These are phyloP conservation scores for Subacronicta megacephala DNA, from an alignment of 2,888 invertebrate genomes.

Conservation along the genomic window DNA sequence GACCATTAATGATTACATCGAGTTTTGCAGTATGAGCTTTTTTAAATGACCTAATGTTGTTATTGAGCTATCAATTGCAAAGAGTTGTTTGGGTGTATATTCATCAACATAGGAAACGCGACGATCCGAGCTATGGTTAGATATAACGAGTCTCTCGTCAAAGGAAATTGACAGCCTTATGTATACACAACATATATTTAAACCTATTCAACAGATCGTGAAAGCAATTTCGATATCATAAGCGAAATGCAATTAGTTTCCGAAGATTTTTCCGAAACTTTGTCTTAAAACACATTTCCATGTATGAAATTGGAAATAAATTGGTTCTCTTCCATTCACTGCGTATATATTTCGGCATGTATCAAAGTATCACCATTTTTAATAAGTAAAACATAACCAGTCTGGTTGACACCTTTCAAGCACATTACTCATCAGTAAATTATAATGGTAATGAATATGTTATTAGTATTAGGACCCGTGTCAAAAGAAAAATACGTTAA, in stretches of 20 bases:
- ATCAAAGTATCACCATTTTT: too few species aligned
- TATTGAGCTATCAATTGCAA: conserved; percentile 37
- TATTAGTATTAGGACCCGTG: conserved; percentile 6
- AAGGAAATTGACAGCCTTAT: conserved; percentile 40
- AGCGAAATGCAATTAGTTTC: conserved; percentile 26
- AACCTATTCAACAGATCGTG: conserved; percentile 14
- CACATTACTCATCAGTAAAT: too few species aligned
- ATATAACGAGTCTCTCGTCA: conserved; percentile 38
- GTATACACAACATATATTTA: conserved; percentile 17
- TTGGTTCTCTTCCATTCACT: conserved; percentile 7
- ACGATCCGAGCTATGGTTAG: conserved; percentile 20
- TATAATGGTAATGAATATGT: too few species aligned
- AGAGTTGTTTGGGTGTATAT: conserved; percentile 47
- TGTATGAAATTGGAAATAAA: background rate
- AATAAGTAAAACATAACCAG: too few species aligned
- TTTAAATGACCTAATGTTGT: conserved; percentile 30
- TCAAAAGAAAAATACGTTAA: conserved; percentile 1
- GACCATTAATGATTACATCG: conserved; percentile 14
- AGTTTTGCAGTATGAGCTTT: conserved; percentile 11
- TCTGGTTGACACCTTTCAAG: too few species aligned
- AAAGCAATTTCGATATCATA: conserved; percentile 28
- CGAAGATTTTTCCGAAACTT: conserved; percentile 25
- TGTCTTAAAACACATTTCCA: conserved; percentile 9
- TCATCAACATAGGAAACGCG: conserved; percentile 40
- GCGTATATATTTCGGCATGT: background rate